Evolutionary conservation across 2,113 vertebrate genomes (phyloP), one percentile per base, ranked within the genome.

Genomic region (Petroica traversi): DNA sequence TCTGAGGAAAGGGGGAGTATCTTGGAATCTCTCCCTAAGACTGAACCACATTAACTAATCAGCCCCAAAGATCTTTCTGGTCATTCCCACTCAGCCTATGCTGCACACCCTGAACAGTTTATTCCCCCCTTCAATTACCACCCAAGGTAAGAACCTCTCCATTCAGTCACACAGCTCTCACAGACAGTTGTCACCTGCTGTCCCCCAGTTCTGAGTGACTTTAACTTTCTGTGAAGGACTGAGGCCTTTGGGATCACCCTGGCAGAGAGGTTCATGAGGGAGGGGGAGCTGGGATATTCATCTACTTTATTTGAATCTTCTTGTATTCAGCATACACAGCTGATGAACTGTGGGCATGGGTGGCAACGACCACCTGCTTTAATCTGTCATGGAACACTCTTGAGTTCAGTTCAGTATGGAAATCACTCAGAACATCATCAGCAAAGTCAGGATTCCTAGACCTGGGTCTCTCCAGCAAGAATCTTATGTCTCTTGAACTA

Each of bases 91-190:
- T 15, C 49, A 29, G 9, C 41, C 41, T 33, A 8, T 3, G 8
- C 14, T 52, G 79, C 52, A 62, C 36, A 34, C 17, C 24, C 22
- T 29, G 12, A 78, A 18, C 3, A 25, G 40, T 81, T 80, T 43
- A 46, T 19, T 43, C 1, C 14, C 9, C 5, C 18, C 43, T 77
- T 66, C 45, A 64, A 0, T 45, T 36, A 12, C n/a, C 17, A 59
- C 4, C 22, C 49, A 6, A 3, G 14, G 23, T 11, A 75, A 63
- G 31, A 59, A 24, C 14, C 14, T 46, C 41, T 91, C 41, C 3
- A 0, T 24, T 69, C 1, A 1, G 5, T 36, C 12, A 26, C 0
- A 0, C 31, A 52, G 6, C 40, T 58, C 48, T 34, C 25, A n/a
- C 29, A 72, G 26, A 12, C 9, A 59, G n/a, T 25, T 89, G 18